Evolutionary conservation across 2,888 invertebrate genomes (phyloP).

Genomic region (Troilus luridus): DNA sequence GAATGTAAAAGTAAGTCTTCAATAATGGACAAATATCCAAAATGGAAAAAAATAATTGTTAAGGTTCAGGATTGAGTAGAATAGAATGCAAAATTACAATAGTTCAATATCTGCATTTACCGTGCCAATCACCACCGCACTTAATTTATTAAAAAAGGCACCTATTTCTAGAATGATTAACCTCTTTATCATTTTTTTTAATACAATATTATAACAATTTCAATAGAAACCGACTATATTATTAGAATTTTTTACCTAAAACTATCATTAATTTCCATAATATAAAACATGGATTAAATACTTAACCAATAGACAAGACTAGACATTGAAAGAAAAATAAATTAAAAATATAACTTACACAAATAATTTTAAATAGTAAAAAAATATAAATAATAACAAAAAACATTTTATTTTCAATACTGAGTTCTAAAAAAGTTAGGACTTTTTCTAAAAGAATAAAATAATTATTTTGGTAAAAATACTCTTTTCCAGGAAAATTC

Average conservation of each 20-base stretch:
- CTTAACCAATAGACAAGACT: neutral
- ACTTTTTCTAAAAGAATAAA: neutral
- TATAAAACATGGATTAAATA: neutral
- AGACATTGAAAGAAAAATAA: neutral
- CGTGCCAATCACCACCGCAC: neutral
- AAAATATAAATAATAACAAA: constrained; percentile 24
- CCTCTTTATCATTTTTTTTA: neutral
- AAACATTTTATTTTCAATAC: neutral
- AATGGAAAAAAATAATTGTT: too few relatives aligned
- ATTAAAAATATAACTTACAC: neutral
- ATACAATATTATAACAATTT: neutral
- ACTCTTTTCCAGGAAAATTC: constrained; percentile 5
- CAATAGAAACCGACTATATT: neutral
- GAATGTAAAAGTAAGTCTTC: too few relatives aligned
- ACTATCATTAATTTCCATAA: neutral
- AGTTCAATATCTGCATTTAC: neutral
- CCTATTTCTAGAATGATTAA: neutral
- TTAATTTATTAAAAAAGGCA: constrained; percentile 6
- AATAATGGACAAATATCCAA: too few relatives aligned
- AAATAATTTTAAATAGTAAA: neutral
- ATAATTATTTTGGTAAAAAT: constrained; percentile 17
- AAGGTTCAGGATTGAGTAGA: too few relatives aligned
- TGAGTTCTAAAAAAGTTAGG: neutral
- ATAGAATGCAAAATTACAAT: neutral
- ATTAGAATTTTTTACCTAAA: neutral